A percentile compares a stretch with the other conserved stretches of the same genome.
phyloP scores from a whole-genome alignment of 1,140 invertebrate genomes.

The Heliconius nattereri region DNA sequence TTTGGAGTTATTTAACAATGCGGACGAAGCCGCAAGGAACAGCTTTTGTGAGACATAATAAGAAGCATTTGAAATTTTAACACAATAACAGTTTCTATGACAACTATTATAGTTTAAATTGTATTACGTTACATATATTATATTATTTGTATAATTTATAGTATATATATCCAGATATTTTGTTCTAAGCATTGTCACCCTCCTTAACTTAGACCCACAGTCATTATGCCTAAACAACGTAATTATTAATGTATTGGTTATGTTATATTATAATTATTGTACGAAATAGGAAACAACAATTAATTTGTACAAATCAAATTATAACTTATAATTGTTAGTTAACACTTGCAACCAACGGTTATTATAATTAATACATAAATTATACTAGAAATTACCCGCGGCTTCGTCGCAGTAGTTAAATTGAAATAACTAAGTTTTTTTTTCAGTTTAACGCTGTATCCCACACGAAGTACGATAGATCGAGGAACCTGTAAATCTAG shows the following conservation, averaged over 20 bases:
- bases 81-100: neutral
- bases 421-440: no score
- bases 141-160: neutral
- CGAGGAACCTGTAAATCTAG: no score
- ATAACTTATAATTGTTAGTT: no score
- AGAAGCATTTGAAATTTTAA: neutral
- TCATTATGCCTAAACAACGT: neutral
- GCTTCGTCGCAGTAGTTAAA: no score
- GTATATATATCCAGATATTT: neutral
- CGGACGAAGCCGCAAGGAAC: no score
- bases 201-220: neutral
- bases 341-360: no score
- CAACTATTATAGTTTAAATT: neutral
- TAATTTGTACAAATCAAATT: no score
- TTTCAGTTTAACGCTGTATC: no score
- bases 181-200: neutral
- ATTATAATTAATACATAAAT: no score
- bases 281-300: neutral
- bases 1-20: no score
- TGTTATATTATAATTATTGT: neutral
- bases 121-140: neutral
- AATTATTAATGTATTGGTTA: neutral
- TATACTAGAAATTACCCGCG: no score
- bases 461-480: no score
- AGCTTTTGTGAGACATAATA: neutral